phyloP scores from a whole-genome alignment of 2,888 invertebrate genomes.

The Tetragonisca angustula region DNA sequence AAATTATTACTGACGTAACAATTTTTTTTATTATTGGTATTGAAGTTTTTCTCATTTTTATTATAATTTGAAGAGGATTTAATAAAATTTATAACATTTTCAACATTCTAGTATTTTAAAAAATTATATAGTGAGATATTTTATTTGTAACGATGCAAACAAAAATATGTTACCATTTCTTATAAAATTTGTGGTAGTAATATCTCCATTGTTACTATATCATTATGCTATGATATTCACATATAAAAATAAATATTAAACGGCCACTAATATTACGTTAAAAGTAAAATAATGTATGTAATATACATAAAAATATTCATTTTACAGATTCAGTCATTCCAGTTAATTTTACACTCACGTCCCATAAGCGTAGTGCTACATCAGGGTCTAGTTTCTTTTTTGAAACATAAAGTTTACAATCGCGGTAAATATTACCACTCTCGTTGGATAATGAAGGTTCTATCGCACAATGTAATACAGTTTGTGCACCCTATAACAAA shows the following conservation, averaged over 20 bases:
- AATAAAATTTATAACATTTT: conserved; percentile 39
- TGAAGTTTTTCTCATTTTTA: conserved; percentile 35
- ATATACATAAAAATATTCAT: conserved; percentile 47
- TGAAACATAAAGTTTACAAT: conserved; percentile 88
- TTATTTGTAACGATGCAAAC: conserved; percentile 35
- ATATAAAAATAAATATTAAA: conserved; percentile 63
- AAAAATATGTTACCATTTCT: conserved; percentile 48
- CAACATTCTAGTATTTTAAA: conserved; percentile 36
- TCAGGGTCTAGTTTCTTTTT: conserved; percentile 87
- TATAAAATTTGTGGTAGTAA: conserved; percentile 32
- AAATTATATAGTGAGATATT: conserved; percentile 35
- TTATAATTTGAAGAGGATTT: conserved; percentile 19
- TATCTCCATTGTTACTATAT: conserved; percentile 26
- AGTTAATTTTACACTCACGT: conserved; percentile 87
- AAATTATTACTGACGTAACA: no score
- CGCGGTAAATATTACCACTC: conserved; percentile 90
- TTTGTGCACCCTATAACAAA: conserved; percentile 90
- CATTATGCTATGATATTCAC: conserved; percentile 40
- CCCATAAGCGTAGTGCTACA: conserved; percentile 89
- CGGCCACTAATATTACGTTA: conserved; percentile 39
- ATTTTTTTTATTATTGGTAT: conserved; percentile 6
- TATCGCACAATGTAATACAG: conserved; percentile 91
- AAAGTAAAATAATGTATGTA: conserved; percentile 37
- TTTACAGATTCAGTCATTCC: conserved; percentile 66
- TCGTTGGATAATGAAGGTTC: conserved; percentile 86